Percentiles rank a stretch among this genome's conserved stretches.
Evolutionary conservation across 1,140 invertebrate species (phyloP).

Genomic region (Drosophila arizonae): DNA sequence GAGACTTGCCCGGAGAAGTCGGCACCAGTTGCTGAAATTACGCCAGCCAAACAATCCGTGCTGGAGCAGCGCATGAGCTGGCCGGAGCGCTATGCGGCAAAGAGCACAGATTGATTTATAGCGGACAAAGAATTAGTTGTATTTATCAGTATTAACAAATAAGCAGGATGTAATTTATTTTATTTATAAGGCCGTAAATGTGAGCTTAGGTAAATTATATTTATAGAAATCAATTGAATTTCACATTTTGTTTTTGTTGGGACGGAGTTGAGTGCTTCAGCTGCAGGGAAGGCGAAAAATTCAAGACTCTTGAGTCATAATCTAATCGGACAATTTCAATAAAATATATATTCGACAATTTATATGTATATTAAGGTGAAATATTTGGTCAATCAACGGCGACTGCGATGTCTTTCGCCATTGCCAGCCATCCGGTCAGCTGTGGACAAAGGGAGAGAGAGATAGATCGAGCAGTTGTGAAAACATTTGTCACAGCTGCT

Average conservation of each 20-base stretch:
- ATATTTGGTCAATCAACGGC: neutral
- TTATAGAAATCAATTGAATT: slow-evolving; percentile 41
- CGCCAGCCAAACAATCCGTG: slow-evolving; percentile 59
- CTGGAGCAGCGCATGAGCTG: slow-evolving; percentile 66
- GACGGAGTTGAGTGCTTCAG: slow-evolving; percentile 21
- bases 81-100: slow-evolving; percentile 63
- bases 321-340: slow-evolving; percentile 68
- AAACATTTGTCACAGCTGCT: slow-evolving; percentile 73
- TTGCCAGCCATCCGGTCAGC: neutral
- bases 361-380: slow-evolving; percentile 25
- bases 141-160: slow-evolving; percentile 75
- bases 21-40: slow-evolving; percentile 14
- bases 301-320: slow-evolving; percentile 17
- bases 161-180: slow-evolving; percentile 77
- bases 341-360: slow-evolving; percentile 61
- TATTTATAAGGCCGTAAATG: slow-evolving; percentile 73
- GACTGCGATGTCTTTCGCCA: neutral
- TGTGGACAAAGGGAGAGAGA: neutral
- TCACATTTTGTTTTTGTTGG: slow-evolving; percentile 43
- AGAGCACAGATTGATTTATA: slow-evolving; percentile 47
- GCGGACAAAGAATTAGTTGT: slow-evolving; percentile 49
- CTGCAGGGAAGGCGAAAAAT: neutral
- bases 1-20: slow-evolving; percentile 30
- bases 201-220: slow-evolving; percentile 70
- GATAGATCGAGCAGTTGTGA: slow-evolving; percentile 3